Base-by-base conservation (phyloP, 2,113 vertebrate species). In the Hemiprocne comata region DNA sequence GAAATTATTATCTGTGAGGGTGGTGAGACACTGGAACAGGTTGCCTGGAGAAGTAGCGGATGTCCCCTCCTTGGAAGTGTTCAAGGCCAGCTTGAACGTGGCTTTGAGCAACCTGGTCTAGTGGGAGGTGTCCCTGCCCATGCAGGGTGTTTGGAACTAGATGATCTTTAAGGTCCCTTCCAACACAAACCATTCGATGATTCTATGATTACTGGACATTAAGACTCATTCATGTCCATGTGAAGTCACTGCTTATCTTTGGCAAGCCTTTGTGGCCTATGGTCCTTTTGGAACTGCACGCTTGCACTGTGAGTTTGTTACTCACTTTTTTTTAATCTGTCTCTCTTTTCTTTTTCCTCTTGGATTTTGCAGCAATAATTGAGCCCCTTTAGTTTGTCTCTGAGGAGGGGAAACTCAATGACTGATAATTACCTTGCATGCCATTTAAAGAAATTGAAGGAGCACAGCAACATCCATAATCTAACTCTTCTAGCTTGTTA, bases 401-500 rank as follows among this genome's bases (percentile, higher is more conserved):
- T 73, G 36, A 93, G 34, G 5, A 91, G 29, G 24, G 36, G 64
- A 93, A 93, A 88, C 60, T 94, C 93, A 54, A 6, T 87, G 75
- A 78, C 77, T 79, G 58, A 85, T 95, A 96, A 93, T 93, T 95
- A 85, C 46, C 54, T 94, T 64, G 26, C 44, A 14, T 60, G 48
- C 69, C 75, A 67, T 86, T 90, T 88, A 94, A 90, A 86, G 88
- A 95, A 95, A 81, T 50, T 64, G 78, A 86, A 95, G 79, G 48
- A 90, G 87, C 72, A 92, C 46, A 40, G 75, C 67, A 93, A 83
- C 72, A 93, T 86, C 55, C 82, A 94, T 88, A 93, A 91, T 78
- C 67, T 60, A 87, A 78, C 76, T 95, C 94, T 88, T 75, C 53
- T 60, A 88, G 75, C 51, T 86, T 93, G 85, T 91, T 97, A 92